These are phyloP conservation scores for Lutraria lutraria DNA, from an alignment of 2,888 invertebrate genomes.

Conservation along the genomic window DNA sequence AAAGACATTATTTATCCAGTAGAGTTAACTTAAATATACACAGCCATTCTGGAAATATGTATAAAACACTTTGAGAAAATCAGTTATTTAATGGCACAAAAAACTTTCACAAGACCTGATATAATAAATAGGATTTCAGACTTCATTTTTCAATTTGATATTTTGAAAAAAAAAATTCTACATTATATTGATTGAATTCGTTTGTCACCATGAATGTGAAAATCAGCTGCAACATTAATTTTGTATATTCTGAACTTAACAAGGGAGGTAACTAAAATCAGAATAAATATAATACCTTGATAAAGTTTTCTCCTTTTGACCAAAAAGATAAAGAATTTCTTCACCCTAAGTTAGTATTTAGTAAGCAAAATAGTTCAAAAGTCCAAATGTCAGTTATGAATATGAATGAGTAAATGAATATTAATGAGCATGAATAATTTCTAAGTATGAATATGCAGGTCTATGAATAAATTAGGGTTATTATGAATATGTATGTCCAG, in stretches of 20 bases:
- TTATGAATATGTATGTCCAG: too few relatives aligned
- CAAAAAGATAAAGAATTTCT: background rate
- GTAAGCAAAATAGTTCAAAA: background rate
- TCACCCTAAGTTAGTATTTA: background rate
- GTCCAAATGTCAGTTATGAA: background rate
- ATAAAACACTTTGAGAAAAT: too few relatives aligned
- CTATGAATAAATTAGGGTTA: background rate
- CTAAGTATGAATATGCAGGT: background rate
- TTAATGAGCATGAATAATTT: background rate
- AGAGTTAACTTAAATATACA: background rate
- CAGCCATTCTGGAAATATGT: too few relatives aligned
- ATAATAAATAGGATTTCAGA: too few relatives aligned
- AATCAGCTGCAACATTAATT: too few relatives aligned
- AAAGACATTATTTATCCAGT: background rate
- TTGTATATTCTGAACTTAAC: too few relatives aligned
- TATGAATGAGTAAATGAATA: background rate
- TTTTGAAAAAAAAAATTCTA: too few relatives aligned
- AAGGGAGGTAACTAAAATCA: background rate
- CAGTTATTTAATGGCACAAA: too few relatives aligned
- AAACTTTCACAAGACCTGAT: too few relatives aligned
- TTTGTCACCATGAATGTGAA: too few relatives aligned
- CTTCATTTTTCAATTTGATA: too few relatives aligned
- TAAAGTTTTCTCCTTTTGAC: background rate
- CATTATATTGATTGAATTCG: too few relatives aligned
- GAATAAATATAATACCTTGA: background rate